Evolutionary conservation across 2,113 vertebrate species (phyloP).

Genomic region (Brienomyrus longianalis): DNA sequence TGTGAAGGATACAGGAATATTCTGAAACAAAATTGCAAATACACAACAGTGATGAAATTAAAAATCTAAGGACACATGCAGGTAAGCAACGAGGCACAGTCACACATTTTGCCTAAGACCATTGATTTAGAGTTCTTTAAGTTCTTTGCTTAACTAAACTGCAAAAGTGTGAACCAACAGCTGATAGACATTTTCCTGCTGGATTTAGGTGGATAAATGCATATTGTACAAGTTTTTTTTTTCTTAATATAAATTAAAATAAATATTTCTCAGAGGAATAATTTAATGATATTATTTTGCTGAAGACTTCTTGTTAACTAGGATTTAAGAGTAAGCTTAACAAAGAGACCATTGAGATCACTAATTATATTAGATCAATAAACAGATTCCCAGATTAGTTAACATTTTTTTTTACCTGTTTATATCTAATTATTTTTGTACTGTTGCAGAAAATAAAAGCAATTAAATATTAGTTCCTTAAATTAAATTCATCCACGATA

Average conservation of each 20-base stretch:
- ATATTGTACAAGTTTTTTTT: neutral
- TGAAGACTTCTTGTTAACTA: neutral
- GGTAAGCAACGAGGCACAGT: neutral
- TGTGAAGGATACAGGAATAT: neutral
- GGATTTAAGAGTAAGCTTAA: neutral
- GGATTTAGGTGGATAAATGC: neutral
- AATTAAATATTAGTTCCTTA: neutral
- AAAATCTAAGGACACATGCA: neutral
- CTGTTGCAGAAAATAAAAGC: neutral
- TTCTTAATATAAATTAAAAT: neutral
- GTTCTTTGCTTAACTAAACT: neutral
- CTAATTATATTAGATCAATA: neutral
- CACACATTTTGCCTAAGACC: neutral
- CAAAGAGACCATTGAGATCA: neutral
- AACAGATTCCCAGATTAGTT: neutral
- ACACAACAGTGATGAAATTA: neutral
- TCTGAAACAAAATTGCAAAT: neutral
- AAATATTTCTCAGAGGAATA: neutral
- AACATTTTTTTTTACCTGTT: neutral
- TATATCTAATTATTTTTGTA: neutral
- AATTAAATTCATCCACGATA: neutral
- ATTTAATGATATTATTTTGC: neutral
- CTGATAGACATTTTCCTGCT: neutral
- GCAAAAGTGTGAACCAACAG: neutral
- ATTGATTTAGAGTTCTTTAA: neutral